Base-by-base conservation (phyloP, 2,113 vertebrate genomes). In the Thymallus thymallus region DNA sequence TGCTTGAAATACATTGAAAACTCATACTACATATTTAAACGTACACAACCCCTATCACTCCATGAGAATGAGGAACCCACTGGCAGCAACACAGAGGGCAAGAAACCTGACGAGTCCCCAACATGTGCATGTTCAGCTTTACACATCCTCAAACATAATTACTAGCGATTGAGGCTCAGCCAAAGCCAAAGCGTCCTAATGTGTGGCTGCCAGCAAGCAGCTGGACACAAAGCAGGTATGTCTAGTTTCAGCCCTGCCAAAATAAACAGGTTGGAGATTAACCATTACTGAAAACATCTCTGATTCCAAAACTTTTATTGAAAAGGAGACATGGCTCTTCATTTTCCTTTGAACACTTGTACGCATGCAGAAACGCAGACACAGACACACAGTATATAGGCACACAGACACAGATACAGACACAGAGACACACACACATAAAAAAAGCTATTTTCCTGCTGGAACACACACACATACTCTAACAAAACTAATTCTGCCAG, bases 91-190 rank as follows among this genome's bases (percentile, higher is more conserved):
- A 60, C 30, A 20, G 23, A n/a, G 9, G 35, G 35, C 35, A 41
- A 10, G 35, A 41, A 41, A 10, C 35, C 13, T 41, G 10, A 18
- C 74, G 69, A 73, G 29, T 55, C 30, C 46, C 23, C 16, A 48
- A 9, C 41, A 9, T 22, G 56, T 22, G 56, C 56, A 7, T 24
- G 45, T 35, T 41, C 0, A 1, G 46, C 32, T 77, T 18, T 46
- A 62, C 73, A 69, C 80, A 23, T 62, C 24, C 30, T 76, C 73
- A 68, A 76, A 74, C 30, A 64, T 68, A 45, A 58, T 69, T 55
- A 70, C 70, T 74, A 78, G 74, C 70, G 73, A 84, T 82, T 9
- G 3, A 12, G 48, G 41, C 26, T 24, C 9, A 10, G 46, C 68
- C 65, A 55, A 58, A 29, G 41, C 71, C 71, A 58, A 68, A 64